phyloP scores from a whole-genome alignment of 2,113 vertebrate species.

The Struthio camelus region DNA sequence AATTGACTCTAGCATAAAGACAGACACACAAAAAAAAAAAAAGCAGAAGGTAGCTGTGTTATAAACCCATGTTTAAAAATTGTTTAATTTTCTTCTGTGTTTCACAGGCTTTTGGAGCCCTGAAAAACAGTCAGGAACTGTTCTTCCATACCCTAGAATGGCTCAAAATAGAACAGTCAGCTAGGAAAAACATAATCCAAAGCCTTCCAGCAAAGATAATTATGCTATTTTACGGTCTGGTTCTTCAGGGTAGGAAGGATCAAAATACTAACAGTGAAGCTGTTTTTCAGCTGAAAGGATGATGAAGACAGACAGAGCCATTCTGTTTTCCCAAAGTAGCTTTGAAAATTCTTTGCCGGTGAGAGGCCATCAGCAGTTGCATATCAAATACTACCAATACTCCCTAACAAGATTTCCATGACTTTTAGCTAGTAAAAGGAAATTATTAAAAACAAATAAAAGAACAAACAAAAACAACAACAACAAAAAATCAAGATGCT shows the following conservation, averaged over 20 bases:
- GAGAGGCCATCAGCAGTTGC: neutral
- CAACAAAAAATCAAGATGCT: neutral
- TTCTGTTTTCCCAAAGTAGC: neutral
- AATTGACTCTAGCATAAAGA: neutral
- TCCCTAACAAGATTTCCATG: neutral
- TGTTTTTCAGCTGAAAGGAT: neutral
- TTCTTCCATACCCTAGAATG: neutral
- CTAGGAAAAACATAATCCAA: neutral
- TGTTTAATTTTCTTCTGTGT: neutral
- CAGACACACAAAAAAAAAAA: neutral
- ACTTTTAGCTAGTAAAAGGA: neutral
- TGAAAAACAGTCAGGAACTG: neutral
- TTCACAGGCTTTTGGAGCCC: neutral
- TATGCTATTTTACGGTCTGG: neutral
- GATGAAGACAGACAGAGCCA: constrained; percentile 17
- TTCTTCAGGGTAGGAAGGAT: neutral
- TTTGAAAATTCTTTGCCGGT: neutral
- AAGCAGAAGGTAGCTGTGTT: neutral
- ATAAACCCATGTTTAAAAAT: neutral
- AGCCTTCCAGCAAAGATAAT: neutral
- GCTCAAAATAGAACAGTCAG: neutral
- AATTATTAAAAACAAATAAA: neutral
- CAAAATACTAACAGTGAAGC: neutral
- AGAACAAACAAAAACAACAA: neutral
- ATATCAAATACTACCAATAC: neutral